These are phyloP conservation scores for Staurois parvus DNA, from an alignment of 2,797 vertebrate species.

Conservation along the genomic window DNA sequence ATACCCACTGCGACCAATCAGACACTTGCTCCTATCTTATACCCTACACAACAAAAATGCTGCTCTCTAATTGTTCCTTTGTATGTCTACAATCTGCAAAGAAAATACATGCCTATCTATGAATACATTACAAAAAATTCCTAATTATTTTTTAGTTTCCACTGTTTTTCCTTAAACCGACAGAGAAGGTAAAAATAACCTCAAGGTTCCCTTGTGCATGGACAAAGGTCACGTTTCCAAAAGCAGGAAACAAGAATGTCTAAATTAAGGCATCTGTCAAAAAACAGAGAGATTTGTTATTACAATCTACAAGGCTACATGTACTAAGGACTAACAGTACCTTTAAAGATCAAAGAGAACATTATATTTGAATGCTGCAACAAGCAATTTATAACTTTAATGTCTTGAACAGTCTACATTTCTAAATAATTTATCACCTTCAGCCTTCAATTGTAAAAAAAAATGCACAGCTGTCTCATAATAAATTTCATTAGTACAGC, in stretches of 20 bases:
- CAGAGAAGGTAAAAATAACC: constrained; percentile 17
- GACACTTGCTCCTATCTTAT: too few relatives aligned
- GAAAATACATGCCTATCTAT: not conserved
- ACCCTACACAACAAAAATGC: not conserved
- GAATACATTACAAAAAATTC: not conserved
- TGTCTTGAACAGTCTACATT: constrained; percentile 63
- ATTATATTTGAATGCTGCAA: constrained; percentile 65
- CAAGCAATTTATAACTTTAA: constrained; percentile 65
- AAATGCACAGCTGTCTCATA: constrained; percentile 11
- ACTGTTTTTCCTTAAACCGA: not conserved
- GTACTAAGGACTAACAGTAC: constrained; percentile 62
- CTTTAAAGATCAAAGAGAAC: constrained; percentile 67
- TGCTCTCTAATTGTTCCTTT: not conserved
- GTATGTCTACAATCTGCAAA: too few relatives aligned
- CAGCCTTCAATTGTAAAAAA: not conserved
- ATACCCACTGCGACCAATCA: too few relatives aligned
- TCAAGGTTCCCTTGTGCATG: constrained; percentile 65
- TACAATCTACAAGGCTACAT: constrained; percentile 59
- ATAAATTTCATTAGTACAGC: constrained; percentile 14
- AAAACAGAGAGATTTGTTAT: constrained; percentile 39
- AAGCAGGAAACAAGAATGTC: constrained; percentile 78
- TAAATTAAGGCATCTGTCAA: constrained; percentile 61
- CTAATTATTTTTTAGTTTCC: not conserved
- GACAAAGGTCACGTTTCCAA: constrained; percentile 82
- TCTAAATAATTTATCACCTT: constrained; percentile 30